phyloP scores from a whole-genome alignment of 1,140 invertebrate species.

The Aleiodes sp. region DNA sequence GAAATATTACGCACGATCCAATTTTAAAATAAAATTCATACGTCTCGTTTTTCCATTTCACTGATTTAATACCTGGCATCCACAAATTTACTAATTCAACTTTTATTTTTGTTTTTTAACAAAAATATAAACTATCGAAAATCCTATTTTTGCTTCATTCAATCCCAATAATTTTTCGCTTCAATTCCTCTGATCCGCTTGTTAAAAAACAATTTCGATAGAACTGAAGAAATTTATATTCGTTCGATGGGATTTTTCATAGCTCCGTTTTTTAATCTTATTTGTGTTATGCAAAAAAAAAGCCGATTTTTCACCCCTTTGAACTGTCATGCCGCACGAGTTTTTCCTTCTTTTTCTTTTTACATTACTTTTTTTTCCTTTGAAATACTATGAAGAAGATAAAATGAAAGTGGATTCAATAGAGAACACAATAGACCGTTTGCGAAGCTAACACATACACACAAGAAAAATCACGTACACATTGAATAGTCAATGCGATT shows the following conservation, averaged over 20 bases:
- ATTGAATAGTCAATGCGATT: slow-evolving; percentile 21
- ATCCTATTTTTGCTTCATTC: background rate
- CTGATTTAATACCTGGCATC: background rate
- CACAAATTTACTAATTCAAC: background rate
- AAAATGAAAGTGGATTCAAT: slow-evolving; percentile 9
- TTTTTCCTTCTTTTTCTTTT: background rate
- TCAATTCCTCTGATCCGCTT: slow-evolving; percentile 19
- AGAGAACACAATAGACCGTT: slow-evolving; percentile 19
- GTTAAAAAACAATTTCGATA: background rate
- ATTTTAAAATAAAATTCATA: no score
- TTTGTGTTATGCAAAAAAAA: slow-evolving; percentile 23
- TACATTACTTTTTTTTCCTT: background rate
- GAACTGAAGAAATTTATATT: background rate
- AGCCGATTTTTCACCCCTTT: slow-evolving; percentile 8
- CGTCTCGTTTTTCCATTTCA: no score
- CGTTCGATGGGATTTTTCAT: background rate
- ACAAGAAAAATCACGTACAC: slow-evolving; percentile 6
- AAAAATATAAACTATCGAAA: background rate
- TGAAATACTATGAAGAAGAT: slow-evolving; percentile 4
- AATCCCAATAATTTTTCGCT: background rate
- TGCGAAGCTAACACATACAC: slow-evolving; percentile 22
- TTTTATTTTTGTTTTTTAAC: slow-evolving; percentile 26
- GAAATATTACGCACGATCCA: no score
- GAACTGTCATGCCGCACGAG: slow-evolving; percentile 33
- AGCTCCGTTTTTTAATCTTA: background rate